Conservation (phyloP, 2,113 vertebrate species). For the Aplodontia rufa region DNA sequence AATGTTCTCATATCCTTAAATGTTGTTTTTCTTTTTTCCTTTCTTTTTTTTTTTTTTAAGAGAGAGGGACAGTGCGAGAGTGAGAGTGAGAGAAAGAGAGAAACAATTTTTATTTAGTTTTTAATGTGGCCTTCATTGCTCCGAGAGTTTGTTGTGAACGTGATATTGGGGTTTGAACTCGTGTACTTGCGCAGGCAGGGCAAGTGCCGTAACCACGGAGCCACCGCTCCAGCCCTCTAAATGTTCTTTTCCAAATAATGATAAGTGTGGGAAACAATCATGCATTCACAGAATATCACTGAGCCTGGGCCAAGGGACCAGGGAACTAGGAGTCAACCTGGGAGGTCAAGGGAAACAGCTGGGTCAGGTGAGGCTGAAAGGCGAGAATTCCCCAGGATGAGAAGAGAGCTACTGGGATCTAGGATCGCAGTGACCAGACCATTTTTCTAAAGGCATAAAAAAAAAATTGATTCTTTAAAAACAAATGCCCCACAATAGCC, state of each 20-base stretch:
- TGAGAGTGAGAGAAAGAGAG: too few species aligned
- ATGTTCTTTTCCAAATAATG: background rate
- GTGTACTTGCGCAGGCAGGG: too few species aligned
- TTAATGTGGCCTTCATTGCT: too few species aligned
- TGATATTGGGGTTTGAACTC: too few species aligned
- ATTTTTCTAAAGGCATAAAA: background rate
- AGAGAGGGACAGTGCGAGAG: too few species aligned
- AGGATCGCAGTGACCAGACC: background rate
- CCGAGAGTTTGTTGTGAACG: too few species aligned
- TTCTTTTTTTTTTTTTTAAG: too few species aligned
- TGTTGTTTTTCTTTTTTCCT: background rate
- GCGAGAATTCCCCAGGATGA: background rate
- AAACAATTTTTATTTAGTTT: too few species aligned
- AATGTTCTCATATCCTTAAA: background rate
- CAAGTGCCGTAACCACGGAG: too few species aligned
- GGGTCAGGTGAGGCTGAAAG: background rate
- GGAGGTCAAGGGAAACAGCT: background rate
- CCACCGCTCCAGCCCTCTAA: too few species aligned
- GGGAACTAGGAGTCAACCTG: background rate
- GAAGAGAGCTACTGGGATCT: too few species aligned
- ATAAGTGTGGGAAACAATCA: background rate
- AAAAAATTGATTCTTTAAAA: background rate
- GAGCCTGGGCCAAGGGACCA: background rate
- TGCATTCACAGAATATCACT: background rate
- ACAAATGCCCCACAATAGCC: background rate